Base-by-base conservation (phyloP, 2,888 invertebrate genomes). In the Ganaspis brasiliensis region DNA sequence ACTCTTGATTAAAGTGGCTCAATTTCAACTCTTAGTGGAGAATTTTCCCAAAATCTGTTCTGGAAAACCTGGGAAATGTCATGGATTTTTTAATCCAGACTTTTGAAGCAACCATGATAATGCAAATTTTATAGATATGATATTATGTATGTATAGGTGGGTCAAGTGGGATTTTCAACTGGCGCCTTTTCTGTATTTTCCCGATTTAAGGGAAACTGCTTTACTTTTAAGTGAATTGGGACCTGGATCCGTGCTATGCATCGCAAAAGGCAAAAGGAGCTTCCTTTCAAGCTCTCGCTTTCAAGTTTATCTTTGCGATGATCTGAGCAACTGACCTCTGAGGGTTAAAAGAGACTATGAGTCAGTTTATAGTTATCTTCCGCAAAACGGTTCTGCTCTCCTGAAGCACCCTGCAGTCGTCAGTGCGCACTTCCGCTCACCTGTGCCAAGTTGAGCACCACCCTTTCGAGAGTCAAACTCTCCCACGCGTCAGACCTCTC, bases 371-470 rank as follows among this genome's bases (percentile, higher is more conserved):
- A 35, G 35, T 16, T 10, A 63, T 14, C 40, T 63, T 63, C 4
- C 21, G 21, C 19, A 40, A 63, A n/a, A 52, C 14, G 40, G 19
- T 63, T 63, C 12, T 26, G 19, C 24, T 16, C 45, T 67, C 24
- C n/a, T 45, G 21, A 67, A 24, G 40, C 55, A 61, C 37, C 21
- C 40, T 63, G 40, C 31, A 61, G 19, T 24, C 52, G 24, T 59
- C 14, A 59, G 75, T 59, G 76, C 26, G 76, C 79, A 81, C 84
- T 85, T 85, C 84, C 84, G 86, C 83, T 87, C 87, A 87, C 87
- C 88, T 87, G 87, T 83, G 80, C 78, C 83, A 87, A 83, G 87
- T 89, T 89, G 88, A 89, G 89, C 88, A 89, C 89, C 87, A 80
- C 81, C 86, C 86, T 80, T 80, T 82, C 72, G 75, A 80, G 78